Conservation (phyloP, 2,888 invertebrate species). For the Lasius fuliginosus region DNA sequence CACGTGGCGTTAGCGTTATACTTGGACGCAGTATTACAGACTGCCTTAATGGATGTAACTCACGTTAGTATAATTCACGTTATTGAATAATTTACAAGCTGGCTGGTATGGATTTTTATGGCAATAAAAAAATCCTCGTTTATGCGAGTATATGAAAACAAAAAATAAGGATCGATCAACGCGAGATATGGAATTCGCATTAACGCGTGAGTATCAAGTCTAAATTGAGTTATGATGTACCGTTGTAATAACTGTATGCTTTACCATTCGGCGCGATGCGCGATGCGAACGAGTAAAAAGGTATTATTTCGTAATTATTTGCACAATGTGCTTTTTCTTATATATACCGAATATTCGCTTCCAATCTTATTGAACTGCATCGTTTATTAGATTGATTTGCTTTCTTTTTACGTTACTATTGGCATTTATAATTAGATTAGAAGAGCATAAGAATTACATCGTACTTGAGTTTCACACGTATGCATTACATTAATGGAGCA, state of each 20-base stretch:
- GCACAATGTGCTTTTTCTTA: not conserved
- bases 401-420: not conserved
- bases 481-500: not conserved
- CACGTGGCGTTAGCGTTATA: slow-evolving; percentile 36
- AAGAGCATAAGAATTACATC: not conserved
- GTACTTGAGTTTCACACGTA: not conserved
- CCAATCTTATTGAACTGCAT: not conserved
- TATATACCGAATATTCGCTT: not conserved
- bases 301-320: not conserved
- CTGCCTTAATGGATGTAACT: slow-evolving; percentile 50
- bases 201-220: slow-evolving; percentile 15
- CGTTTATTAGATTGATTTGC: not conserved
- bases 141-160: not conserved
- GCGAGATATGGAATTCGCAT: slow-evolving; percentile 37
- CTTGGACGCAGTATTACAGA: slow-evolving; percentile 34
- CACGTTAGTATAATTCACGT: slow-evolving; percentile 34
- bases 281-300: not conserved
- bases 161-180: not conserved
- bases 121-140: slow-evolving; percentile 8
- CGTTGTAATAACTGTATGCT: slow-evolving; percentile 51
- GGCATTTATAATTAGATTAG: not conserved
- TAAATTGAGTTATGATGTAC: slow-evolving; percentile 47
- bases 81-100: slow-evolving; percentile 32
- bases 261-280: slow-evolving; percentile 40
- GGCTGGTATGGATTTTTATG: slow-evolving; percentile 8